These are phyloP conservation scores for Podarcis muralis DNA, from an alignment of 2,113 vertebrate species.

Conservation along the genomic window DNA sequence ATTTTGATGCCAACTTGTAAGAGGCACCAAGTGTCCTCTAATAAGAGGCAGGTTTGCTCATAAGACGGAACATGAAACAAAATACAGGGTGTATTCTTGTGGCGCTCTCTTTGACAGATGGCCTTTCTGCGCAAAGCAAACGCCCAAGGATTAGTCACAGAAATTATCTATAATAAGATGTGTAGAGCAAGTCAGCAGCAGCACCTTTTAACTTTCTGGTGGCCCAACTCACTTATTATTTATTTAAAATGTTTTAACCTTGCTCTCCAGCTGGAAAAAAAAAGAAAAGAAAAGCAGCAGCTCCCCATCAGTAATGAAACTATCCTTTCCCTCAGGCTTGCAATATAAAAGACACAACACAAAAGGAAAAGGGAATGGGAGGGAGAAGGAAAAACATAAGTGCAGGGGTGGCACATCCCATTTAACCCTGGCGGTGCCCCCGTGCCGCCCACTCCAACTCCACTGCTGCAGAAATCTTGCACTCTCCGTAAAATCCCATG, in stretches of 20 bases:
- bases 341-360: too few relatives aligned
- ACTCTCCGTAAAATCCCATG: too few relatives aligned
- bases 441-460: too few relatives aligned
- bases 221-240: background rate
- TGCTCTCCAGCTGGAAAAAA: background rate
- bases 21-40: background rate
- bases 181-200: background rate
- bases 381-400: too few relatives aligned
- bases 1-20: background rate
- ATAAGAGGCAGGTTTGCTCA: conserved; percentile 31
- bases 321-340: too few relatives aligned
- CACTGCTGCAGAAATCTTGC: too few relatives aligned
- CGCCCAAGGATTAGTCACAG: conserved; percentile 51
- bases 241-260: background rate
- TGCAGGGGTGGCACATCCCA: too few relatives aligned
- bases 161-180: conserved; percentile 33
- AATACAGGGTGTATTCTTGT: conserved; percentile 8
- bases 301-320: background rate
- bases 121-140: conserved; percentile 29
- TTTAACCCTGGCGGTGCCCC: too few relatives aligned
- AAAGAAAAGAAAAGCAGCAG: background rate
- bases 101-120: conserved; percentile 39
- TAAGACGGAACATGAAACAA: conserved; percentile 39
- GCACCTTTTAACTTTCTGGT: background rate
- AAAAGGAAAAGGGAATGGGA: too few relatives aligned